Evolutionary conservation across 2,797 vertebrate genomes (phyloP), one percentile per base, ranked within the genome.

Genomic region (Gallirallus australis): DNA sequence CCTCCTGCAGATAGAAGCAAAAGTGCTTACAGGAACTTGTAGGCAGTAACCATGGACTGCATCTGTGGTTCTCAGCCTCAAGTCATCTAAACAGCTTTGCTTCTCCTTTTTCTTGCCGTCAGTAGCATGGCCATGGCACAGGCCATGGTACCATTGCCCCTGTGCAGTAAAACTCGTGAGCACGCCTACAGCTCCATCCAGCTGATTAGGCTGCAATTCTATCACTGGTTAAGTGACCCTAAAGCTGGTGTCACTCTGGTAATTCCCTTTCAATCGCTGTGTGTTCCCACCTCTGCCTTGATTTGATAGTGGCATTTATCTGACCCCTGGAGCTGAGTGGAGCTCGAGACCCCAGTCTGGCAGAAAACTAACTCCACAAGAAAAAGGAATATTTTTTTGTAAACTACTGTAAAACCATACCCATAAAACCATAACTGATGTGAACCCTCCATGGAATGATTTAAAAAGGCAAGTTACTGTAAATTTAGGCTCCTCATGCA

Each of bases 181-280:
- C 11, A 0, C 18, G 3, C 17, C 59, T 3, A 0, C 35, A 59
- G 20, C 48, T 90, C 70, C 40, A 40, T 53, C 27, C 61, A 76
- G 21, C 33, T 72, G 53, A n/a, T 82, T 14, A 15, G 24, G 60
- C 61, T 77, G 40, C 28, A 70, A 8, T n/a, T 64, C 48, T 31
- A 12, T 27, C 56, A 16, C 17, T 40, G 52, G 18, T 30, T 57
- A 54, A 57, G 35, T 25, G 78, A 84, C 56, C 40, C 40, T 65
- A 4, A 68, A 84, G 40, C 12, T 0, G 0, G 13, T 1, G 2
- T 60, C 47, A 19, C 27, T 35, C 25, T 52, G 57, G 13, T 86
- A 30, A 53, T 73, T 65, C 45, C 54, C 47, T 87, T 14, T 24
- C 39, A 21, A 30, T n/a, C 39, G 21, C 82, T 86, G 33, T 3